Percentiles rank a stretch among this genome's conserved stretches.
These are phyloP conservation scores for Chaetogeoica ovagalla DNA, from an alignment of 2,888 invertebrate species.

Conservation along the genomic window DNA sequence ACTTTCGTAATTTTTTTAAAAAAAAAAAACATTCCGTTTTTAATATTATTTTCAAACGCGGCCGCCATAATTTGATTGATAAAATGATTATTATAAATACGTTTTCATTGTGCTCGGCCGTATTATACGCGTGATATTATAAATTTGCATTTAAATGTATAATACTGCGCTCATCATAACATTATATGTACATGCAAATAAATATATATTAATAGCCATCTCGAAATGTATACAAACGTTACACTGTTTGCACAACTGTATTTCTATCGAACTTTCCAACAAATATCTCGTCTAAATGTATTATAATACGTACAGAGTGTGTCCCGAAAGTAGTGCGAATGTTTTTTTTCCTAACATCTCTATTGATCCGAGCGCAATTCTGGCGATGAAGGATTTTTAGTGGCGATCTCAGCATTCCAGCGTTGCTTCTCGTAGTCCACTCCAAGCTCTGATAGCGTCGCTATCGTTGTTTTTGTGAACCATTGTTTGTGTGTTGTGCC, in stretches of 20 bases:
- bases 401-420: too few species aligned
- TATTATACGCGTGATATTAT: not conserved
- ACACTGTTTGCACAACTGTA: slow-evolving; percentile 14
- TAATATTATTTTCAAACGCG: not conserved
- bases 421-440: too few species aligned
- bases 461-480: too few species aligned
- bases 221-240: not conserved
- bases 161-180: not conserved
- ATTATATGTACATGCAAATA: not conserved
- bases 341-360: too few species aligned
- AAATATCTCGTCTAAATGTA: slow-evolving; percentile 12
- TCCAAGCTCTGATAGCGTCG: too few species aligned
- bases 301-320: not conserved
- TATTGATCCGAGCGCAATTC: too few species aligned
- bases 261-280: slow-evolving; percentile 25
- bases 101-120: too few species aligned
- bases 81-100: not conserved
- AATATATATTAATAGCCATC: slow-evolving; percentile 12
- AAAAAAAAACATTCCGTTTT: not conserved
- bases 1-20: not conserved
- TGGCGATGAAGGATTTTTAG: too few species aligned
- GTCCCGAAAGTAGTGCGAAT: too few species aligned
- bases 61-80: not conserved
- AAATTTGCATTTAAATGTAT: not conserved
- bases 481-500: too few species aligned